These are phyloP conservation scores for Phalacrocorax brasilianus DNA, from an alignment of 2,113 vertebrate species.

Conservation along the genomic window DNA sequence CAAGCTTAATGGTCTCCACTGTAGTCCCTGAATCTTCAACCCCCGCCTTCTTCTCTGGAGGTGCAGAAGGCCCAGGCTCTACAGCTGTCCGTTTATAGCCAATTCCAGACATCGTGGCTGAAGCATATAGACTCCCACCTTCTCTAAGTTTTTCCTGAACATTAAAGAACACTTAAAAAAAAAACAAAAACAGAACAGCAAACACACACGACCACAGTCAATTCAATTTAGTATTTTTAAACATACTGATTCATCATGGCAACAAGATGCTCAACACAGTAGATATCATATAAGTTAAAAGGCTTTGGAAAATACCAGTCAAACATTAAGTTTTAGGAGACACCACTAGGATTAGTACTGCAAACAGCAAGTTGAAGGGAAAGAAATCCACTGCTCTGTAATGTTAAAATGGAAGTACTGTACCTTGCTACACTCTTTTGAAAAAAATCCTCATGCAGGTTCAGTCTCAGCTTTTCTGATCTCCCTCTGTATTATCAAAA, in stretches of 20 bases:
- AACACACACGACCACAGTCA: background rate
- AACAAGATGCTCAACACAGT: background rate
- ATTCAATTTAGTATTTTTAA: background rate
- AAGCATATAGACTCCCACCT: background rate
- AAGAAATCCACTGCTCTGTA: background rate
- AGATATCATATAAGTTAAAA: accelerated
- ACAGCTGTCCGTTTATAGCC: slow-evolving; percentile 81
- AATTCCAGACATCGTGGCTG: slow-evolving; percentile 83
- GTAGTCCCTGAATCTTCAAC: slow-evolving; percentile 90
- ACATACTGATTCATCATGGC: accelerated
- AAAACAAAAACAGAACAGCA: background rate
- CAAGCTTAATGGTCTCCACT: slow-evolving; percentile 96
- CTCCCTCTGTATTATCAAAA: background rate
- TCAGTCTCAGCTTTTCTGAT: background rate
- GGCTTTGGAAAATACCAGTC: background rate
- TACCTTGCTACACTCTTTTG: background rate
- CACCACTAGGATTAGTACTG: background rate
- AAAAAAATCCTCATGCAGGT: background rate
- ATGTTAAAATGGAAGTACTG: background rate
- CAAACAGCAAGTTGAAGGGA: background rate
- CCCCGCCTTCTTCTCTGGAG: slow-evolving; percentile 85
- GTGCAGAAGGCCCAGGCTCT: slow-evolving; percentile 81
- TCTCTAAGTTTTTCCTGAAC: background rate
- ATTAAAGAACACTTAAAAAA: background rate
- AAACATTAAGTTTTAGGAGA: background rate